A percentile compares a stretch with the other conserved stretches of the same genome.
Conservation (phyloP, 2,113 vertebrate species). For the Narcine bancroftii region DNA sequence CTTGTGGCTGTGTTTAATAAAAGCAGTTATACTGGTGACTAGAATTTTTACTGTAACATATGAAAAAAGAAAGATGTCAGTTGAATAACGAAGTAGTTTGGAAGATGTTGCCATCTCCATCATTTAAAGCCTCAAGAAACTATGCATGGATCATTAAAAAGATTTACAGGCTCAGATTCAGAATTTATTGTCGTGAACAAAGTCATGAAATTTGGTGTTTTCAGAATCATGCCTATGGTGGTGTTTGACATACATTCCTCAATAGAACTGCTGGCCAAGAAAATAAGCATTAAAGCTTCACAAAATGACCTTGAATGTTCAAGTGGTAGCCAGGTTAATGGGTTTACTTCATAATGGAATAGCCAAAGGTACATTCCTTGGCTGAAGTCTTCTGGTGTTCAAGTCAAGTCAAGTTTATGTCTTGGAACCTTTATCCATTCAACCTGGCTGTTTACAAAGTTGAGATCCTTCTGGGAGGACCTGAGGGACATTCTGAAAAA, state of each 20-base stretch:
- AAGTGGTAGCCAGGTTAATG: constrained; percentile 6
- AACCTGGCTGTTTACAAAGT: no score
- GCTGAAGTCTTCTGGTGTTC: no score
- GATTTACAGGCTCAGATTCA: no score
- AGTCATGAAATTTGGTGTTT: no score
- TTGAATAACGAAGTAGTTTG: constrained; percentile 29
- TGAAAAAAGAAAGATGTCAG: constrained; percentile 21
- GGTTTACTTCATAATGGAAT: constrained; percentile 26
- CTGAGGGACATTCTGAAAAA: no score
- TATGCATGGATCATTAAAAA: constrained; percentile 27
- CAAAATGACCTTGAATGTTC: constrained; percentile 24
- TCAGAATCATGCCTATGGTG: no score
- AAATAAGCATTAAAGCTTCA: constrained; percentile 30
- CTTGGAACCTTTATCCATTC: no score
- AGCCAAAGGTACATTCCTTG: constrained; percentile 29
- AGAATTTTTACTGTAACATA: constrained; percentile 21
- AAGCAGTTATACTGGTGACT: neutral
- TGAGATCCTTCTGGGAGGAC: no score
- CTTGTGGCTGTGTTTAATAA: neutral
- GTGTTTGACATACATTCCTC: constrained; percentile 17
- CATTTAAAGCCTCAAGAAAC: constrained; percentile 27
- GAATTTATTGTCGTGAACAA: no score
- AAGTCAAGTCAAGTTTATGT: no score
- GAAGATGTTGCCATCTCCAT: constrained; percentile 14
- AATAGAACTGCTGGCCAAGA: neutral